These are phyloP conservation scores for Brachionus plicatilis DNA, from an alignment of 1,140 invertebrate species.

Conservation along the genomic window DNA sequence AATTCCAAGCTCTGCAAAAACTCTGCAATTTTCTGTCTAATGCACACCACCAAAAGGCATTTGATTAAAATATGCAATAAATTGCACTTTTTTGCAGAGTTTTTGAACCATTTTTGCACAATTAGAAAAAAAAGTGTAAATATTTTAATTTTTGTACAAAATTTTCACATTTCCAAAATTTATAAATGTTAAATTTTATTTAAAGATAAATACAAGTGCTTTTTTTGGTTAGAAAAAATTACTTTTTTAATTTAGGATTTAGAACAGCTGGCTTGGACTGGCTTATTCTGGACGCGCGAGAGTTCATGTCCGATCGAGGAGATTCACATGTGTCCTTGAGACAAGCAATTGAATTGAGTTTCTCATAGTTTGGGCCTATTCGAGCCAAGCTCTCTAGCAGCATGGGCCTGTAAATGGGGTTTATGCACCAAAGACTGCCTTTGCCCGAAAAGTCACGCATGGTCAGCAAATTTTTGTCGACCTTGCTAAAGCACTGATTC, in stretches of 20 bases:
- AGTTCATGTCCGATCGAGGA: background rate
- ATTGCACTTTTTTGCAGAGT: no score
- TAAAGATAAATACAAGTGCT: no score
- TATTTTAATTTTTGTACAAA: no score
- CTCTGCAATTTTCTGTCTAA: no score
- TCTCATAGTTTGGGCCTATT: background rate
- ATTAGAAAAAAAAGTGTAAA: no score
- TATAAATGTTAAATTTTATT: no score
- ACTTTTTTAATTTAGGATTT: slow-evolving; percentile 23
- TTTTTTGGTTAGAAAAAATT: background rate
- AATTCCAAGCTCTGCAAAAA: no score
- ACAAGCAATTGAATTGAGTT: background rate
- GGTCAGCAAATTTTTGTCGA: slow-evolving; percentile 25
- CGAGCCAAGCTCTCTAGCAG: background rate
- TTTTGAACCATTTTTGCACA: no score
- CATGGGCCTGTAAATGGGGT: background rate
- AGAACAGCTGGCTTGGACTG: slow-evolving; percentile 5
- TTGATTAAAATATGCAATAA: no score
- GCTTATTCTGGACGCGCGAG: background rate
- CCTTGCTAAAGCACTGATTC: slow-evolving; percentile 18
- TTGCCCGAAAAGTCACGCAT: slow-evolving; percentile 37
- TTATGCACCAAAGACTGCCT: slow-evolving; percentile 25
- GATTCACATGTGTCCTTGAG: background rate
- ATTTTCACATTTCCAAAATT: no score
- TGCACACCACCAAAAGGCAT: no score